These are phyloP conservation scores for Dinoponera quadriceps DNA, from an alignment of 1,140 invertebrate genomes.

Conservation along the genomic window DNA sequence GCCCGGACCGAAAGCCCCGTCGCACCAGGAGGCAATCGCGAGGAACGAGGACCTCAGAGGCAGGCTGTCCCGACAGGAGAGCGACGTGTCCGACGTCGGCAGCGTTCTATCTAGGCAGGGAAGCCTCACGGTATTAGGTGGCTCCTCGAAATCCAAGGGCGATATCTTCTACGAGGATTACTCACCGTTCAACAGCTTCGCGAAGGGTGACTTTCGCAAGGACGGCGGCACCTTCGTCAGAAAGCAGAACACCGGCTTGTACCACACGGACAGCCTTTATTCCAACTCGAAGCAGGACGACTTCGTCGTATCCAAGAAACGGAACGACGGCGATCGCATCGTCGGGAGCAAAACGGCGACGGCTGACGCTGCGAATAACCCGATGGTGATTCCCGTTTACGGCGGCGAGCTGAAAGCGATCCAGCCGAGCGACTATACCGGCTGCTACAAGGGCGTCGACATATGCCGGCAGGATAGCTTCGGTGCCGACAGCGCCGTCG, in stretches of 20 bases:
- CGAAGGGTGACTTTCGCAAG: constrained; percentile 59
- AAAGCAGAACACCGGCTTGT: constrained; percentile 20
- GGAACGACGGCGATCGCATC: constrained; percentile 31
- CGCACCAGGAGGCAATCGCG: constrained; percentile 33
- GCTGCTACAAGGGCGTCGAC: constrained; percentile 76
- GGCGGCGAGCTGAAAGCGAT: constrained; percentile 60
- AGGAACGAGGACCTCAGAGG: constrained; percentile 32
- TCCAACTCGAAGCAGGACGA: constrained; percentile 68
- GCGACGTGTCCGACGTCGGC: constrained; percentile 69
- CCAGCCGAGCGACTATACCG: constrained; percentile 70
- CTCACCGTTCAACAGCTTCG: constrained; percentile 48
- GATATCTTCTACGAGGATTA: constrained; percentile 46
- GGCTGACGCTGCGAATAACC: constrained; percentile 23
- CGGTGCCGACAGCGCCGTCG: constrained; percentile 83
- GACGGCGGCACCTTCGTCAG: constrained; percentile 59
- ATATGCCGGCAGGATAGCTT: constrained; percentile 82
- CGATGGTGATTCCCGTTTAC: constrained; percentile 55
- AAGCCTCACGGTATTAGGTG: constrained; percentile 69
- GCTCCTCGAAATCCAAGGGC: constrained; percentile 59
- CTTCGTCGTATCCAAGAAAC: constrained; percentile 24
- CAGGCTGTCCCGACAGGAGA: constrained; percentile 66
- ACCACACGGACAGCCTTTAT: constrained; percentile 61
- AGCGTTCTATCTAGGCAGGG: constrained; percentile 74
- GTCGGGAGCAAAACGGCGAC: constrained; percentile 8
- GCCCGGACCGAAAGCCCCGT: constrained; percentile 28